Evolutionary conservation across 1,140 invertebrate genomes (phyloP).

Genomic region (Ceratina australensis): DNA sequence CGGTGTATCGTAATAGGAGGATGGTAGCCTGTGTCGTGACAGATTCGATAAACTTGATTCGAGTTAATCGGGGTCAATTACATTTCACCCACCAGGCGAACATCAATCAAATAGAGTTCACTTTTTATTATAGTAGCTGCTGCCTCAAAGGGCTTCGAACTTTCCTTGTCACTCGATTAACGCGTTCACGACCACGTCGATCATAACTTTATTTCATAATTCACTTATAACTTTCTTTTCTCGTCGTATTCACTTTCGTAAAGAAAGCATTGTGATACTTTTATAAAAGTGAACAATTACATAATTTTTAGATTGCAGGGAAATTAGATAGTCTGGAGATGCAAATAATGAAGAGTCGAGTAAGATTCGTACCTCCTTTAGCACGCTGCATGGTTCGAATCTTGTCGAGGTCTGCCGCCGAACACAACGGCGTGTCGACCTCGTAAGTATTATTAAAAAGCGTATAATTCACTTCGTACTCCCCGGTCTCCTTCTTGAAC

Average conservation of each 20-base stretch:
- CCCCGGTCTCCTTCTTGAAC: conserved; percentile 94
- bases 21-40: conserved; percentile 30
- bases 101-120: conserved; percentile 25
- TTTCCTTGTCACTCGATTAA: no score
- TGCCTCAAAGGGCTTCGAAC: background rate
- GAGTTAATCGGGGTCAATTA: conserved; percentile 59
- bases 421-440: conserved; percentile 95
- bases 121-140: background rate
- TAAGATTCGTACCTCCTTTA: conserved; percentile 65
- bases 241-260: no score
- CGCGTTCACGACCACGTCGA: no score
- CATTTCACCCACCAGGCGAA: conserved; percentile 6
- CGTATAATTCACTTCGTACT: conserved; percentile 96
- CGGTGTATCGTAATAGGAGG: background rate
- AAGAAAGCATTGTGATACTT: no score
- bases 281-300: no score
- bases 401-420: conserved; percentile 78
- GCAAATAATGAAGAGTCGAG: no score
- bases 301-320: no score
- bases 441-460: conserved; percentile 95
- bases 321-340: no score
- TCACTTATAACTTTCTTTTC: no score
- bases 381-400: conserved; percentile 62
- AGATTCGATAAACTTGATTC: conserved; percentile 60
- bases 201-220: no score